Evolutionary conservation across 2,113 vertebrate genomes (phyloP).

Genomic region (Tragelaphus strepsiceros): DNA sequence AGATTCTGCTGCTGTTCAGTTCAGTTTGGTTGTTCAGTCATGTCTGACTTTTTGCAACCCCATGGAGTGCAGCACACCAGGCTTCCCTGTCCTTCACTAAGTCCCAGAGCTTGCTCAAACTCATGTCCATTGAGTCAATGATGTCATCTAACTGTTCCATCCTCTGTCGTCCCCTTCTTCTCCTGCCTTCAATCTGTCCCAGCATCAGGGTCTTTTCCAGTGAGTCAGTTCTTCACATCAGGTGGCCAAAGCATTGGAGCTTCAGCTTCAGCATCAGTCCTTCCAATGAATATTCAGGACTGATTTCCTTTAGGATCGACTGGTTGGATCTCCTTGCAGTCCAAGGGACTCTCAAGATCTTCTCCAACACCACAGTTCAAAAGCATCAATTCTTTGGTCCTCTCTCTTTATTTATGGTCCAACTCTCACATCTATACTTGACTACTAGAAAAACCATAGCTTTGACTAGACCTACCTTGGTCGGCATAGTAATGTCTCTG

Average conservation of each 20-base stretch:
- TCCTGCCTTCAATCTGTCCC: background rate
- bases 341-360: background rate
- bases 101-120: background rate
- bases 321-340: background rate
- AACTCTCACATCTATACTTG: background rate
- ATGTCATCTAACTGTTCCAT: background rate
- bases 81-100: background rate
- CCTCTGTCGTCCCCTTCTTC: background rate
- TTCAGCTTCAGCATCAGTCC: background rate
- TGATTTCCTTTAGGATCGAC: background rate
- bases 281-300: background rate
- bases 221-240: background rate
- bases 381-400: background rate
- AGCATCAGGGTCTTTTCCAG: background rate
- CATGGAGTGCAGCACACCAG: accelerated
- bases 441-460: background rate
- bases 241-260: background rate
- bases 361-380: background rate
- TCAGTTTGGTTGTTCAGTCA: background rate
- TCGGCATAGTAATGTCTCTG: background rate
- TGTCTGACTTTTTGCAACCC: background rate
- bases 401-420: background rate
- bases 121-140: background rate
- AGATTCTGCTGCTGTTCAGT: background rate
- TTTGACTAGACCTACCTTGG: background rate